A percentile compares a stretch with the other conserved stretches of the same genome.
Evolutionary conservation across 2,888 invertebrate species (phyloP).

Genomic region (Cabera pusaria): DNA sequence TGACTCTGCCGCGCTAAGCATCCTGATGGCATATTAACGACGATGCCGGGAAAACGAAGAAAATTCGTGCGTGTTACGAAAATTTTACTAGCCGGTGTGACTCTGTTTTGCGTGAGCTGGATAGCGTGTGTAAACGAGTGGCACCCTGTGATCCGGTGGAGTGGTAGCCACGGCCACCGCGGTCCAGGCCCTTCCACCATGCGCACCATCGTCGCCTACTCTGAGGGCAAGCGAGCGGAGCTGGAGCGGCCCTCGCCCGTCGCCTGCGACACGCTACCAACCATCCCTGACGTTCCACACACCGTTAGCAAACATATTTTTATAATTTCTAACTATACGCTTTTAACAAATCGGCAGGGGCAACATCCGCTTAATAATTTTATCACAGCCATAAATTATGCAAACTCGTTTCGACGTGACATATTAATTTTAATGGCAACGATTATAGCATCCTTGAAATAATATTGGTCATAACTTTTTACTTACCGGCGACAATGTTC

Average conservation of each 20-base stretch:
- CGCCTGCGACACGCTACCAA: conserved; percentile 65
- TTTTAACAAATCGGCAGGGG: conserved; percentile 6
- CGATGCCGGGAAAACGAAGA: conserved; percentile 55
- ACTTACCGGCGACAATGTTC: conserved; percentile 37
- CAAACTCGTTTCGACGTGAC: conserved; percentile 26
- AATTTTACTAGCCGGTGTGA: conserved; percentile 65
- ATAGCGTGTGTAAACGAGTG: conserved; percentile 70
- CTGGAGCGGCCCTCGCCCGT: conserved; percentile 73
- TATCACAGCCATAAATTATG: conserved; percentile 27
- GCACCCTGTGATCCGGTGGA: conserved; percentile 60
- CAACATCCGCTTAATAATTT: conserved; percentile 21
- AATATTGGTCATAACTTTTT: conserved; percentile 36
- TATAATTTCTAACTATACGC: conserved; percentile 11
- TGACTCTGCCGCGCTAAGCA: conserved; percentile 6
- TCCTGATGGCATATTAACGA: conserved; percentile 38
- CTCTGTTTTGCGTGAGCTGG: conserved; percentile 73
- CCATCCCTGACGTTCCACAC: conserved; percentile 55
- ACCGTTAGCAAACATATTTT: conserved; percentile 53
- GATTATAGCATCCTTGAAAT: conserved; percentile 18
- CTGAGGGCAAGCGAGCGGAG: conserved; percentile 80
- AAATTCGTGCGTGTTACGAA: conserved; percentile 64
- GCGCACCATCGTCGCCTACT: conserved; percentile 85
- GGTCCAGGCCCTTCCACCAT: conserved; percentile 58
- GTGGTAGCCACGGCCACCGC: conserved; percentile 36
- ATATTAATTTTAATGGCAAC: conserved; percentile 26